Conservation (phyloP, 2,113 vertebrate species). For the Macrotus californicus region DNA sequence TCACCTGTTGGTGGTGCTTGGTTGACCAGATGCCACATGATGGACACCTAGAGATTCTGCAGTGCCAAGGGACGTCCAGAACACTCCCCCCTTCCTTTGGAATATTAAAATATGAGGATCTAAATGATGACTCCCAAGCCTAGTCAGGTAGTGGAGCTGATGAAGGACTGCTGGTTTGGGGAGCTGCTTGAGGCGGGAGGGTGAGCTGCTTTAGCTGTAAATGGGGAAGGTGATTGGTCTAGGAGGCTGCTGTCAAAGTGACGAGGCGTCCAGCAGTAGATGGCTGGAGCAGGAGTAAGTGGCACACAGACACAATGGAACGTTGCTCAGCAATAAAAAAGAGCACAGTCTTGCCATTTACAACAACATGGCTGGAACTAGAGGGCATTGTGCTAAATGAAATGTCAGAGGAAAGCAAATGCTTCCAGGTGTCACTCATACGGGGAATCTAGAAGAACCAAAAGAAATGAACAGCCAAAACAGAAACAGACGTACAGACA, state of each 20-base stretch:
- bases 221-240: rapidly evolving
- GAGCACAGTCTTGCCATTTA: no score
- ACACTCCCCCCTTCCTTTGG: not conserved
- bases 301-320: no score
- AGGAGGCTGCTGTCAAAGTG: not conserved
- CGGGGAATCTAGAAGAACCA: no score
- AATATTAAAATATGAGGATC: not conserved
- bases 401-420: no score
- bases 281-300: no score
- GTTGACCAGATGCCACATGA: not conserved
- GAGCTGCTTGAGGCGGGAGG: not conserved
- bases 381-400: no score
- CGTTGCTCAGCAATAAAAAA: no score
- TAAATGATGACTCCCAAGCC: not conserved
- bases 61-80: not conserved
- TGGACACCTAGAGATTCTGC: not conserved
- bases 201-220: rapidly evolving
- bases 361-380: no score
- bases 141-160: not conserved
- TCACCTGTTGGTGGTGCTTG: not conserved
- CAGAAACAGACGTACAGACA: no score
- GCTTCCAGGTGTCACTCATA: no score
- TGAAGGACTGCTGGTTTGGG: not conserved
- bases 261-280: not conserved
- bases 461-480: no score